phyloP scores from a whole-genome alignment of 2,888 invertebrate genomes.

The Rhopalosiphum nymphaeae region DNA sequence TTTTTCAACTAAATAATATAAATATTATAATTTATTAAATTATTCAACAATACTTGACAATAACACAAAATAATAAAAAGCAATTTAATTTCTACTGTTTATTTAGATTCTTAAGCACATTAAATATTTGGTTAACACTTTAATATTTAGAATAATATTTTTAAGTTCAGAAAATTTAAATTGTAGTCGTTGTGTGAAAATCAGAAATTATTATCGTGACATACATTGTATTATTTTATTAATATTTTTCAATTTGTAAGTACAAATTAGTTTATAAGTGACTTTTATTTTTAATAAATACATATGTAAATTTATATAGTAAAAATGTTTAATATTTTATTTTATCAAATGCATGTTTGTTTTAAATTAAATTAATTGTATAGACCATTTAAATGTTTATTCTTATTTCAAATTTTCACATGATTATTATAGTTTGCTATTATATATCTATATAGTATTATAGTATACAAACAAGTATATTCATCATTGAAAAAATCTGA shows the following conservation, averaged over 20 bases:
- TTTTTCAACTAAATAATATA: constrained; percentile 80
- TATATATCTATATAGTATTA: too few species aligned
- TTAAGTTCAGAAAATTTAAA: neutral
- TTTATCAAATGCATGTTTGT: too few species aligned
- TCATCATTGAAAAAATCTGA: neutral
- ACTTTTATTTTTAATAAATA: too few species aligned
- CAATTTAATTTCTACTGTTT: neutral
- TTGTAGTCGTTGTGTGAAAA: neutral
- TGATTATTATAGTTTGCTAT: neutral
- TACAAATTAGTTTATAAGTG: too few species aligned
- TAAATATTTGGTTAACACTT: neutral
- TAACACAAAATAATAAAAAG: neutral
- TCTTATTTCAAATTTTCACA: neutral
- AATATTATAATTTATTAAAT: neutral
- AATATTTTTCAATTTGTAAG: too few species aligned
- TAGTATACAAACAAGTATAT: too few species aligned
- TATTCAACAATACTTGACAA: neutral
- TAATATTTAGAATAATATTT: neutral
- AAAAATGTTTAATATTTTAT: too few species aligned
- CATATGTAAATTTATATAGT: too few species aligned
- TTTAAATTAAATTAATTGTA: too few species aligned
- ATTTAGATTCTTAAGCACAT: neutral
- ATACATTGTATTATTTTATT: neutral
- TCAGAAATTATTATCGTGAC: neutral
- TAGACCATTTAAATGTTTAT: too few species aligned